A percentile compares a stretch with the other conserved stretches of the same genome.
These are phyloP conservation scores for Oreortyx pictus DNA, from an alignment of 2,797 vertebrate species.

Conservation along the genomic window DNA sequence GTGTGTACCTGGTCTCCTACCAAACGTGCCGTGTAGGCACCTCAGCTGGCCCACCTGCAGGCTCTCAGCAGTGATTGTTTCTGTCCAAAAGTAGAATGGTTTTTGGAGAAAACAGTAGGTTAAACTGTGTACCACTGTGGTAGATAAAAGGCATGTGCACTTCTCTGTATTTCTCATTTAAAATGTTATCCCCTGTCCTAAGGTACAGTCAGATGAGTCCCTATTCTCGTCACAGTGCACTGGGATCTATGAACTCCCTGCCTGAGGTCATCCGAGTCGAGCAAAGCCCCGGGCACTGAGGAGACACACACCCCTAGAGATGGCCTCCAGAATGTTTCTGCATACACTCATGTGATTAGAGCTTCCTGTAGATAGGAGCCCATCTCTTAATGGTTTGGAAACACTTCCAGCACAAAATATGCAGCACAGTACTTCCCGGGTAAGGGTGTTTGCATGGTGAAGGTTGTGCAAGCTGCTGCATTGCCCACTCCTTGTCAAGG, in stretches of 20 bases:
- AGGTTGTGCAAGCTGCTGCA: conserved; percentile 65
- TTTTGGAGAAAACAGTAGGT: background rate
- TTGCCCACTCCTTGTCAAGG: conserved; percentile 62
- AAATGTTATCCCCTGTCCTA: conserved; percentile 34
- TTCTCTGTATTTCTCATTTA: conserved; percentile 38
- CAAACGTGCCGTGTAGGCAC: conserved; percentile 43
- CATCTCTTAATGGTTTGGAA: conserved; percentile 71
- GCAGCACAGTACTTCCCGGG: conserved; percentile 73
- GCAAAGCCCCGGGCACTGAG: background rate
- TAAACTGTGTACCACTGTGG: background rate
- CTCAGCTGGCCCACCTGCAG: conserved; percentile 24
- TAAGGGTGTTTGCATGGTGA: conserved; percentile 72
- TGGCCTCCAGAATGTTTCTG: conserved; percentile 61
- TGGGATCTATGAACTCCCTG: background rate
- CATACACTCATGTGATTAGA: conserved; percentile 57
- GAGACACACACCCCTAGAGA: conserved; percentile 12
- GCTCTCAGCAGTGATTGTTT: conserved; percentile 45
- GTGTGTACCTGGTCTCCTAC: conserved; percentile 29
- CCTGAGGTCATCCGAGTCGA: background rate
- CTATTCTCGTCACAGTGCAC: background rate
- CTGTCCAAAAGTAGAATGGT: conserved; percentile 19
- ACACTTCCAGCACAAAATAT: conserved; percentile 76
- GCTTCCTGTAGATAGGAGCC: conserved; percentile 68
- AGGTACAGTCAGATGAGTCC: conserved; percentile 46
- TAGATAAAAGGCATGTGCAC: conserved; percentile 50